phyloP scores from a whole-genome alignment of 2,888 invertebrate genomes.

The Xylocampa areola region DNA sequence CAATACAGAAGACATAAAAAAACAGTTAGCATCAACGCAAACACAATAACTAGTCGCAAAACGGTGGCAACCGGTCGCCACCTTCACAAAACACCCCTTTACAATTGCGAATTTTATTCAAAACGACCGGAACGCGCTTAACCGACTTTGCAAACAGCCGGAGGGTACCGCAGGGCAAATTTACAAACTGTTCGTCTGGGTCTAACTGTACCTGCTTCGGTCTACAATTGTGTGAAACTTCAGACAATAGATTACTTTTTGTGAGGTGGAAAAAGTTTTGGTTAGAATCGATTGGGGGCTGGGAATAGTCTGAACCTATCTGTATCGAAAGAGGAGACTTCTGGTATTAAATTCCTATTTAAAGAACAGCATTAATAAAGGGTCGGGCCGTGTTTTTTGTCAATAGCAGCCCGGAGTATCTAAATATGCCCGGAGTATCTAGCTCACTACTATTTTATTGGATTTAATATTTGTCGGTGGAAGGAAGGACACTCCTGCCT shows the following conservation, averaged over 20 bases:
- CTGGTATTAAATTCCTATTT: no score
- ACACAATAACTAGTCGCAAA: slow-evolving; percentile 8
- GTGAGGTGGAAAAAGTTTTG: slow-evolving; percentile 23
- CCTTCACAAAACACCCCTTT: slow-evolving; percentile 21
- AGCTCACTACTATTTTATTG: no score
- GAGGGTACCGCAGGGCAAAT: slow-evolving; percentile 41
- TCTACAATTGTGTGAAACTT: slow-evolving; percentile 25
- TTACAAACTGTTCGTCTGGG: slow-evolving; percentile 42
- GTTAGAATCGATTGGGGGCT: slow-evolving; percentile 5
- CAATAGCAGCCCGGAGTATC: no score
- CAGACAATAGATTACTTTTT: slow-evolving; percentile 25
- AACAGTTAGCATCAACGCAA: not conserved
- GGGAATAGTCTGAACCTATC: not conserved
- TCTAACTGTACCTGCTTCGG: slow-evolving; percentile 33
- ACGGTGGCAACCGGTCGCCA: not conserved
- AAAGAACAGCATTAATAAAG: no score
- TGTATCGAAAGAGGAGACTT: not conserved
- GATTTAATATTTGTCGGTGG: no score
- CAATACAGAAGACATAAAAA: not conserved
- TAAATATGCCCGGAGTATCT: no score
- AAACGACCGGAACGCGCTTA: slow-evolving; percentile 36
- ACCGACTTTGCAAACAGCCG: slow-evolving; percentile 45
- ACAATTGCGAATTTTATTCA: slow-evolving; percentile 45
- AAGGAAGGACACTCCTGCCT: no score
- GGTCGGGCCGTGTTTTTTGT: no score